Conservation (phyloP, 1,140 invertebrate species). For the Drosophila virilis region DNA sequence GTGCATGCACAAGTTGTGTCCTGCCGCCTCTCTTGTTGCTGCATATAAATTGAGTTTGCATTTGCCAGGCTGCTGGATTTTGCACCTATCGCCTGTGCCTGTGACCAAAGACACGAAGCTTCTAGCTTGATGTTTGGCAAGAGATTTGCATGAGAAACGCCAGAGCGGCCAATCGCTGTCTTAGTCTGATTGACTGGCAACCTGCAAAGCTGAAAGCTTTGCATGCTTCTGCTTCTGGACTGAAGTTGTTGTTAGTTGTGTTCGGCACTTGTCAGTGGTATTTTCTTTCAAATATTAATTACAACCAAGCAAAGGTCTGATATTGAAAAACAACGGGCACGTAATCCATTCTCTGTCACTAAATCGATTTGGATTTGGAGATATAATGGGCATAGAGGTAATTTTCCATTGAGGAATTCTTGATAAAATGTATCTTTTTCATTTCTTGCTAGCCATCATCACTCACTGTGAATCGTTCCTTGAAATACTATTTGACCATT, state of each 20-base stretch:
- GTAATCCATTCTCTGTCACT: neutral
- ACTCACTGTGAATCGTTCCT: neutral
- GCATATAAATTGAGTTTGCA: slow-evolving; percentile 73
- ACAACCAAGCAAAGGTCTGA: neutral
- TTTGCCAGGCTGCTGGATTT: slow-evolving; percentile 11
- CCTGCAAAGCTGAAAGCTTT: slow-evolving; percentile 11
- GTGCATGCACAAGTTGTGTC: slow-evolving; percentile 39
- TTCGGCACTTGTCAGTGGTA: neutral
- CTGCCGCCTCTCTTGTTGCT: slow-evolving; percentile 22
- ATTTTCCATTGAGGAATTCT: too few species aligned
- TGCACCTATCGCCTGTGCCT: slow-evolving; percentile 16
- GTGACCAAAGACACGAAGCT: slow-evolving; percentile 22
- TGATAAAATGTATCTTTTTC: neutral
- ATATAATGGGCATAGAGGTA: neutral
- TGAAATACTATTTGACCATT: neutral
- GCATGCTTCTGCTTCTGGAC: neutral
- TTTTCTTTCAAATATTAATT: slow-evolving; percentile 18
- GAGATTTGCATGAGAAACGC: slow-evolving; percentile 66
- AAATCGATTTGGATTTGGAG: neutral
- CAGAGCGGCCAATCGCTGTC: slow-evolving; percentile 39
- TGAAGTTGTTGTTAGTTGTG: slow-evolving; percentile 24
- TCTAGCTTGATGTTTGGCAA: slow-evolving; percentile 34
- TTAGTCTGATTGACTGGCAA: slow-evolving; percentile 54
- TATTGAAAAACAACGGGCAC: neutral
- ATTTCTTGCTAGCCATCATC: slow-evolving; percentile 1